These are phyloP conservation scores for Drosophila rhopaloa DNA, from an alignment of 1,140 invertebrate species.

Conservation along the genomic window DNA sequence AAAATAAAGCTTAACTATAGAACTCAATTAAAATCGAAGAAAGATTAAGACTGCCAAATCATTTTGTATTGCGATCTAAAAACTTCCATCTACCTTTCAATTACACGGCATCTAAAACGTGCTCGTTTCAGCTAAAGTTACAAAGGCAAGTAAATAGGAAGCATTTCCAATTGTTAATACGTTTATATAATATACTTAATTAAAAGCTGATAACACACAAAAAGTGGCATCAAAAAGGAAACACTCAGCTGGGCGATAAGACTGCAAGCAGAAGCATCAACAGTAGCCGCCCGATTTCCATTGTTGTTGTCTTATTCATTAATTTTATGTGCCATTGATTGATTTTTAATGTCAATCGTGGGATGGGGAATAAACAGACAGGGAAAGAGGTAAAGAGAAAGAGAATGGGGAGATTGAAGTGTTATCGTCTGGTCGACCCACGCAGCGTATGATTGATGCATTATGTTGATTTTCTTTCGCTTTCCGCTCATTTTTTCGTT, in stretches of 20 bases:
- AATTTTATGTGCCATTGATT: constrained; percentile 79
- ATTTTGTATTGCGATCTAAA: not conserved
- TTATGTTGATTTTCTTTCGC: constrained; percentile 53
- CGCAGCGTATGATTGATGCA: constrained; percentile 77
- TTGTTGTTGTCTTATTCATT: constrained; percentile 63
- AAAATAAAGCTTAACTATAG: no score
- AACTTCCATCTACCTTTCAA: not conserved
- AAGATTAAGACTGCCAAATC: not conserved
- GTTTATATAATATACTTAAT: constrained; percentile 52
- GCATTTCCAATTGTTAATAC: constrained; percentile 38
- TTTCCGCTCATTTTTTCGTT: constrained; percentile 35
- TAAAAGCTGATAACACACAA: constrained; percentile 67
- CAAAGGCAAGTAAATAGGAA: constrained; percentile 64
- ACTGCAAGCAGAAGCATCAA: constrained; percentile 12
- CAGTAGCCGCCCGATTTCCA: constrained; percentile 39
- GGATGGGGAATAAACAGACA: constrained; percentile 7
- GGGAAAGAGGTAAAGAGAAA: not conserved
- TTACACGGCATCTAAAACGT: constrained; percentile 41
- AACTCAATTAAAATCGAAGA: not conserved
- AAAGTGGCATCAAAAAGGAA: constrained; percentile 31
- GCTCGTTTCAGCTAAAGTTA: constrained; percentile 52
- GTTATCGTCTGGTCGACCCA: constrained; percentile 62
- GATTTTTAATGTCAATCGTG: constrained; percentile 77
- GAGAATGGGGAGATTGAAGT: constrained; percentile 23
- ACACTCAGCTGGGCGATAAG: constrained; percentile 50